These are phyloP conservation scores for Ruditapes philippinarum DNA, from an alignment of 1,140 invertebrate genomes.

Conservation along the genomic window DNA sequence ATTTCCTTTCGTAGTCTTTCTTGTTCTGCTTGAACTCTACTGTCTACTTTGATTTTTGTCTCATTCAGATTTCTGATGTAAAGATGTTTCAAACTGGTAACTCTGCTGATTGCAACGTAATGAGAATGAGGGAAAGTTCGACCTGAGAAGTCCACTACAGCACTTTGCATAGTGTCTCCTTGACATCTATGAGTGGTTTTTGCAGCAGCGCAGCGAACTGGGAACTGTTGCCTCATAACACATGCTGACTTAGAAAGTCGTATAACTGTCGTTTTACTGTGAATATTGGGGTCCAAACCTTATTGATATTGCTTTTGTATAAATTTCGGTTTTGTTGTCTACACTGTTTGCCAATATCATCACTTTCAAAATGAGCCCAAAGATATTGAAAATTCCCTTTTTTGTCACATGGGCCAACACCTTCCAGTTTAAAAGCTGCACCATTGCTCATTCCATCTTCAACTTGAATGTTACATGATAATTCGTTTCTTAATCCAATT, in stretches of 20 bases:
- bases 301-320: not conserved
- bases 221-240: slow-evolving; percentile 33
- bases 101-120: slow-evolving; percentile 46
- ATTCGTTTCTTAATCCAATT: slow-evolving; percentile 49
- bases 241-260: not conserved
- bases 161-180: slow-evolving; percentile 22
- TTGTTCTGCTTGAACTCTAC: slow-evolving; percentile 18
- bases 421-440: slow-evolving; percentile 17
- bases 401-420: not conserved
- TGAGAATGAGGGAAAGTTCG: slow-evolving; percentile 10
- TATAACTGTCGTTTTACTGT: slow-evolving; percentile 23
- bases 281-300: slow-evolving; percentile 41
- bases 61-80: slow-evolving; percentile 20
- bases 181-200: slow-evolving; percentile 35
- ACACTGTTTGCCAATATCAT: not conserved
- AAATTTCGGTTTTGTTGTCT: slow-evolving; percentile 2
- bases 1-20: slow-evolving; percentile 3
- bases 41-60: slow-evolving; percentile 2
- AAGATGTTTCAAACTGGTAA: not conserved
- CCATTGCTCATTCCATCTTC: slow-evolving; percentile 48
- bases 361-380: slow-evolving; percentile 50
- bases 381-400: not conserved
- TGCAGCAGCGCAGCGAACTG: slow-evolving; percentile 3
- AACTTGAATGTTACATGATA: slow-evolving; percentile 13
- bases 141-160: slow-evolving; percentile 29